Base-by-base conservation (phyloP, 2,888 invertebrate genomes). In the Conistra vaccinii region DNA sequence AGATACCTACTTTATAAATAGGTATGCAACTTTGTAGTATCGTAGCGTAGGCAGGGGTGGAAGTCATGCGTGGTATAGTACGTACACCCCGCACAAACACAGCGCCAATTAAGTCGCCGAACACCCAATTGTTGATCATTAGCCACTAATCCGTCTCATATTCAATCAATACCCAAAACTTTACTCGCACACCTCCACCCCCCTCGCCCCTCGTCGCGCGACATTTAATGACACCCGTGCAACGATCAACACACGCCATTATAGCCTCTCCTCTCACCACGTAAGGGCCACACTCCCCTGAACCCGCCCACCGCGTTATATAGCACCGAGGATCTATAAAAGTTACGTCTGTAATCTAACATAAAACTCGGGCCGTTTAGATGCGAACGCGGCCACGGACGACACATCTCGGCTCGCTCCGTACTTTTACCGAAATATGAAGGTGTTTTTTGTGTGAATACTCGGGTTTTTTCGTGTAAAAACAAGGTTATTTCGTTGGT, bases 321-420 rank as follows among this genome's bases (percentile, higher is more conserved):
- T 96, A 96, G 96, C 96, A 96, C 96, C 95, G 96, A 96, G 96
- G 96, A 96, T 96, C 96, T 96, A 96, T 96, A 96, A 96, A 96
- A 96, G 96, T 96, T 96, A 96, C 96, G 96, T 96, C 96, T 96
- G 96, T 96, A 96, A 96, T 96, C 96, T 96, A 96, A 96, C 96
- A 96, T 96, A 96, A 96, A 96, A 96, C 96, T 96, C 96, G 95
- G 96, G 96, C 96, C 96, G 96, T 96, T 96, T 96, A 96, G 96
- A 96, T 96, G 96, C 94, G 96, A 96, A 96, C 96, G 96, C 96
- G 96, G 95, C 95, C 93, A 95, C 95, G 96, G 96, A 94, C 95
- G 96, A 96, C 96, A 96, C 96, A 96, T 96, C 96, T 96, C 96
- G 93, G 91, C 90, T 93, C 95, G 96, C 96, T 96, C 96, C 96